Evolutionary conservation across 2,888 invertebrate genomes (phyloP).

Genomic region (Hofmannophila pseudospretella): DNA sequence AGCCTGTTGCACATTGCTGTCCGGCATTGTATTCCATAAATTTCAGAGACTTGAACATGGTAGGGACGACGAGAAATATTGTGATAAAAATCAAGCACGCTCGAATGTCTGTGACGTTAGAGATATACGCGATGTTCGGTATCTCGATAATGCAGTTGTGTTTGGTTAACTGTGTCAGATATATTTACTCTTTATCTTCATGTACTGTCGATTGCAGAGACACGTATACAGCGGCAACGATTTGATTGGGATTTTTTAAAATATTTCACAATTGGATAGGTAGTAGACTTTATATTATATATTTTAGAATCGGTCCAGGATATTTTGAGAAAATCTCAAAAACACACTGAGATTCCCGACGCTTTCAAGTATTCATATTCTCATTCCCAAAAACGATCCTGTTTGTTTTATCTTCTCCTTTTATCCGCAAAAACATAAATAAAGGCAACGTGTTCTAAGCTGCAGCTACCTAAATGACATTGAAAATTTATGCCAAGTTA

Average conservation of each 20-base stretch:
- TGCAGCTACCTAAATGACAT: slow-evolving; percentile 2
- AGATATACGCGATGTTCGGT: not conserved
- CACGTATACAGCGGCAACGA: too few relatives aligned
- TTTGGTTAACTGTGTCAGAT: slow-evolving; percentile 6
- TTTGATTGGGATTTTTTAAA: too few relatives aligned
- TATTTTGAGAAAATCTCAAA: too few relatives aligned
- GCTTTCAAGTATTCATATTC: too few relatives aligned
- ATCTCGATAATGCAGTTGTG: not conserved
- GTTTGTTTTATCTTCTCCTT: too few relatives aligned
- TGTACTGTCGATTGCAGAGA: not conserved
- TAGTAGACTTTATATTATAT: too few relatives aligned
- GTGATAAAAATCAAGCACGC: not conserved
- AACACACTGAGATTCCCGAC: too few relatives aligned
- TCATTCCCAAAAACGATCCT: too few relatives aligned
- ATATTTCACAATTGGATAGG: too few relatives aligned
- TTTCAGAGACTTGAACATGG: not conserved
- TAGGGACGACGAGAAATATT: slow-evolving; percentile 1
- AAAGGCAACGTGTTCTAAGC: slow-evolving; percentile 9
- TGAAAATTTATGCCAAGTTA: slow-evolving; percentile 1
- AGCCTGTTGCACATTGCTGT: slow-evolving; percentile 8
- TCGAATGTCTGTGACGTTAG: not conserved
- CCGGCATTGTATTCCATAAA: slow-evolving; percentile 1
- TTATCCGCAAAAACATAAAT: slow-evolving; percentile 10
- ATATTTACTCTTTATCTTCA: slow-evolving; percentile 2
- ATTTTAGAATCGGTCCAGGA: too few relatives aligned